These are phyloP conservation scores for Cheilosia pagana DNA, from an alignment of 2,888 invertebrate genomes.

Conservation along the genomic window DNA sequence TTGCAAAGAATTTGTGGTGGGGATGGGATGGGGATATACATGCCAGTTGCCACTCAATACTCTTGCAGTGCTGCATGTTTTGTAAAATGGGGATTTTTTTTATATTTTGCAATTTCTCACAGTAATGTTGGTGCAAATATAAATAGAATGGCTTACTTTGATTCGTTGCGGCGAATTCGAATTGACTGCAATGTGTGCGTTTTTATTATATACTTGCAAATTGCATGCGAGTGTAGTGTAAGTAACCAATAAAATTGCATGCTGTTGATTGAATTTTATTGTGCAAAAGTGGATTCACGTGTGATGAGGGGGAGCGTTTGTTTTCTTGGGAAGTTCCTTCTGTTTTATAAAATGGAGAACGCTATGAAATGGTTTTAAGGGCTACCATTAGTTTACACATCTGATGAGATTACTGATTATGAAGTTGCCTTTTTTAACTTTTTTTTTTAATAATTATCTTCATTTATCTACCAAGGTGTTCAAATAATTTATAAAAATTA, in stretches of 20 bases:
- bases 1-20: constrained; percentile 19
- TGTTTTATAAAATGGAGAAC: no score
- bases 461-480: no score
- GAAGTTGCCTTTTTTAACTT: no score
- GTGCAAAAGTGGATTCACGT: not conserved
- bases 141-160: constrained; percentile 30
- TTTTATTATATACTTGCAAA: constrained; percentile 25
- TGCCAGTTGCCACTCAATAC: constrained; percentile 13
- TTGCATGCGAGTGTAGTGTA: constrained; percentile 32
- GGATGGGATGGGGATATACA: constrained; percentile 41
- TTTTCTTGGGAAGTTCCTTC: not conserved
- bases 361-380: no score
- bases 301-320: not conserved
- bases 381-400: no score
- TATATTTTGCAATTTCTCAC: constrained; percentile 25
- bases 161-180: constrained; percentile 69
- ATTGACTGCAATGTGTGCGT: constrained; percentile 42
- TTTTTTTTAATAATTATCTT: no score
- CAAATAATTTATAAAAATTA: no score
- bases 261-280: constrained; percentile 1
- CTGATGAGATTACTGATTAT: no score
- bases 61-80: constrained; percentile 52
- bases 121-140: constrained; percentile 40
- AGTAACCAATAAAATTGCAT: constrained; percentile 61
- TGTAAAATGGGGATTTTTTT: constrained; percentile 39